phyloP scores from a whole-genome alignment of 2,797 vertebrate genomes.

The Gallinago nigripennis region DNA sequence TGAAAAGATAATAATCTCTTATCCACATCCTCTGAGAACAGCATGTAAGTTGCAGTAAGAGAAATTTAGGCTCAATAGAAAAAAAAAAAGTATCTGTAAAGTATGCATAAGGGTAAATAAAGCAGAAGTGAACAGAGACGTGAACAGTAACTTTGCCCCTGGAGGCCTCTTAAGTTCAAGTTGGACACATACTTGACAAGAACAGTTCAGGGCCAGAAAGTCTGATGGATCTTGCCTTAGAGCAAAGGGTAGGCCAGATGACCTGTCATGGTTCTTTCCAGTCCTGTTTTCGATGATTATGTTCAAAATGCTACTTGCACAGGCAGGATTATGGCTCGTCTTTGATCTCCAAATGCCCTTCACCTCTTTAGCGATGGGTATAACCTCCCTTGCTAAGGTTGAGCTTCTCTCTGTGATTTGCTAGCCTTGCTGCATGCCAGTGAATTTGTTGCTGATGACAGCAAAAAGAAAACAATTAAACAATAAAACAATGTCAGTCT shows the following conservation, averaged over 20 bases:
- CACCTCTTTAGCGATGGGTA: background rate
- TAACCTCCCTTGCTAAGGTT: background rate
- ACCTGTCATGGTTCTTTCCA: background rate
- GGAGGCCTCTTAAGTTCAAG: background rate
- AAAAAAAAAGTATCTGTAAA: background rate
- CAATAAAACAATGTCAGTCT: background rate
- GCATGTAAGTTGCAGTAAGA: background rate
- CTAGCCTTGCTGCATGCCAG: background rate
- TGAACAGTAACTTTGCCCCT: background rate
- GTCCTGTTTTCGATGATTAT: background rate
- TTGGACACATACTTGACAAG: background rate
- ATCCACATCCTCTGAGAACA: background rate
- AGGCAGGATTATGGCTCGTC: background rate
- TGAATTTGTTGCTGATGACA: background rate
- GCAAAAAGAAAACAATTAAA: conserved; percentile 3
- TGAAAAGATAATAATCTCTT: background rate
- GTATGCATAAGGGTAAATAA: background rate
- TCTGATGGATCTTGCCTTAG: conserved; percentile 3
- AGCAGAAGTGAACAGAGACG: background rate
- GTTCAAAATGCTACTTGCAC: background rate
- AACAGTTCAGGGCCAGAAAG: background rate
- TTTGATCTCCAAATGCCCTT: background rate
- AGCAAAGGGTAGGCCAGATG: background rate
- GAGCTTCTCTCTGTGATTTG: background rate
- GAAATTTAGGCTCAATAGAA: background rate